Conservation (phyloP, 2,888 invertebrate genomes). For the Osedax frankpressi region DNA sequence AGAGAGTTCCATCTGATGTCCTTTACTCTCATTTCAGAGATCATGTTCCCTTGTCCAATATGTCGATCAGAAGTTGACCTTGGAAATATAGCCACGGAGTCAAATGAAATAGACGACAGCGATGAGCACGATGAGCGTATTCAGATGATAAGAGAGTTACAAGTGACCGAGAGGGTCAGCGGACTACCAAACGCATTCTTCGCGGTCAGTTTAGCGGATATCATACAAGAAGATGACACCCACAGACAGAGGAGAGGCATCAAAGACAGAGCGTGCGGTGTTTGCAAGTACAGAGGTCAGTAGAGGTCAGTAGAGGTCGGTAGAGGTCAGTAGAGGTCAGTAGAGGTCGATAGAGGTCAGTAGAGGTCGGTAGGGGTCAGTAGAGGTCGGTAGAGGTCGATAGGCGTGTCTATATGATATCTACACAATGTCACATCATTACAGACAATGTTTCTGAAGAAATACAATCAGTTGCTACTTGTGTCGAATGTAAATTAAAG, state of each 20-base stretch:
- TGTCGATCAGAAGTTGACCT: constrained; percentile 27
- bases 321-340: too few species aligned
- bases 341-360: too few species aligned
- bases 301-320: too few species aligned
- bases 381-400: too few species aligned
- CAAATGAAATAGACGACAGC: background rate
- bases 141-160: background rate
- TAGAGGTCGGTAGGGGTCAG: too few species aligned
- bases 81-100: background rate
- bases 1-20: too few species aligned
- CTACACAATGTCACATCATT: too few species aligned
- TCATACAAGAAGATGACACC: constrained; percentile 7
- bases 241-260: background rate
- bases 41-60: constrained; percentile 28
- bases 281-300: constrained; percentile 22
- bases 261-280: constrained; percentile 22
- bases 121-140: too few species aligned
- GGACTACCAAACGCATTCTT: constrained; percentile 29
- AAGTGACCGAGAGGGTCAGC: constrained; percentile 13
- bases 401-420: too few species aligned
- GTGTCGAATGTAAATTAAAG: constrained; percentile 26
- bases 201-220: constrained; percentile 25
- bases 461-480: constrained; percentile 15
- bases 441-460: too few species aligned
- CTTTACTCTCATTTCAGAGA: too few species aligned